Evolutionary conservation across 2,113 vertebrate species (phyloP).

Genomic region (Amazona vittata): DNA sequence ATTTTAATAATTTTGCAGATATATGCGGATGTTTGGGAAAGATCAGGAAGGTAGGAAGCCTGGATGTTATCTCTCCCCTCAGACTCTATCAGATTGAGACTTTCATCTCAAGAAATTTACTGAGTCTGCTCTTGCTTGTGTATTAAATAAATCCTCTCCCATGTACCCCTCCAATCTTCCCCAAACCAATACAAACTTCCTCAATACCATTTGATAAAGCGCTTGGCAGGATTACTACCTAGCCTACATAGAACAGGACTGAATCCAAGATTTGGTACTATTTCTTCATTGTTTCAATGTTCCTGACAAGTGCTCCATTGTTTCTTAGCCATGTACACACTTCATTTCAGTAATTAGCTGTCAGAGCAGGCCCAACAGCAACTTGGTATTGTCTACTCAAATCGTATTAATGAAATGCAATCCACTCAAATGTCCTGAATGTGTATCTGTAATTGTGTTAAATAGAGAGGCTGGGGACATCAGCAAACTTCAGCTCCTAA

Average conservation of each 20-base stretch:
- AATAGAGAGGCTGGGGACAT: conserved; percentile 79
- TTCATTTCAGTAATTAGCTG: conserved; percentile 99
- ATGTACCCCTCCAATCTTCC: background rate
- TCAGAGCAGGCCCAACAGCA: conserved; percentile 92
- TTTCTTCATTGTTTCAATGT: conserved; percentile 58
- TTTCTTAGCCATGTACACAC: conserved; percentile 89
- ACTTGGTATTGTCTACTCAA: conserved; percentile 93
- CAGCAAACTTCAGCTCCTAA: conserved; percentile 79
- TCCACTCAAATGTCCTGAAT: conserved; percentile 91
- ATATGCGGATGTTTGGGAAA: background rate
- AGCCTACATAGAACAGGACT: background rate
- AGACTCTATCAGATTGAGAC: background rate
- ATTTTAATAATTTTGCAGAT: background rate
- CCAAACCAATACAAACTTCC: background rate
- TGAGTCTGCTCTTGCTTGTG: background rate
- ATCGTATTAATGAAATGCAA: conserved; percentile 99
- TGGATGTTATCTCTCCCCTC: background rate
- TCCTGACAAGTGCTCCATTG: conserved; percentile 83
- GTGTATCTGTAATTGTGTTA: conserved; percentile 92
- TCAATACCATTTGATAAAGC: background rate
- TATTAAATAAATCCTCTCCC: background rate
- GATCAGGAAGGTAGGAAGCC: background rate
- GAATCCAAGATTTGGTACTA: conserved; percentile 3
- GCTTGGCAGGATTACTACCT: background rate
- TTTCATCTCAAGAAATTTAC: background rate